Evolutionary conservation across 2,888 invertebrate genomes (phyloP).

Genomic region (Nesidiocoris tenuis): DNA sequence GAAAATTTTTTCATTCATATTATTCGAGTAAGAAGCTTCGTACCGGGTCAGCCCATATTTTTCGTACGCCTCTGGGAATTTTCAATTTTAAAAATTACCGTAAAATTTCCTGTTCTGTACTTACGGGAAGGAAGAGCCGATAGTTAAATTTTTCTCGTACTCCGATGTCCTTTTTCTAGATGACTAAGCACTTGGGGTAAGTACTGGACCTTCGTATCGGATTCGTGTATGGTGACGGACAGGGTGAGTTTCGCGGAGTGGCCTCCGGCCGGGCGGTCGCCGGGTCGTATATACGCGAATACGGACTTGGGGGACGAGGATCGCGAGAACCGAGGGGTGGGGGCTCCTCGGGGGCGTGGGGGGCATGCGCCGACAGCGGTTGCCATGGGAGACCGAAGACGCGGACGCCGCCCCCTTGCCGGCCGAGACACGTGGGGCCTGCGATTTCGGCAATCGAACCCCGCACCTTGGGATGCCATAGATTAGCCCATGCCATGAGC

Average conservation of each 20-base stretch:
- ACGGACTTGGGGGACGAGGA: neutral
- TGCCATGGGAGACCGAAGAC: neutral
- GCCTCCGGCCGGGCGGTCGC: constrained; percentile 32
- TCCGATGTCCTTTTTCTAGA: neutral
- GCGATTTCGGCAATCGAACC: too few relatives aligned
- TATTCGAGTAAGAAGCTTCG: too few relatives aligned
- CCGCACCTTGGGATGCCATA: too few relatives aligned
- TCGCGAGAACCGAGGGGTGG: neutral
- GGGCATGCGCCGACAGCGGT: neutral
- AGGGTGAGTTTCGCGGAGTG: constrained; percentile 39
- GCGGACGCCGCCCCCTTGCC: neutral
- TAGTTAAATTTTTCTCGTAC: constrained; percentile 9
- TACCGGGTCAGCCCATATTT: too few relatives aligned
- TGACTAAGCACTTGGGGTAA: neutral
- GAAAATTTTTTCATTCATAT: too few relatives aligned
- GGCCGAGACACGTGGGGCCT: neutral
- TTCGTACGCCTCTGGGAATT: too few relatives aligned
- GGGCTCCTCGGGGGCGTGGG: neutral
- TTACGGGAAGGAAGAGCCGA: constrained; percentile 31
- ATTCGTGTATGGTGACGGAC: neutral
- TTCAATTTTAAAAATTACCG: neutral
- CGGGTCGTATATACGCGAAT: constrained; percentile 36
- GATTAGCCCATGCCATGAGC: too few relatives aligned
- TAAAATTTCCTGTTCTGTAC: constrained; percentile 1
- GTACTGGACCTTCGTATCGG: neutral